phyloP scores from a whole-genome alignment of 2,113 vertebrate genomes.

The Anarrhichthys ocellatus region DNA sequence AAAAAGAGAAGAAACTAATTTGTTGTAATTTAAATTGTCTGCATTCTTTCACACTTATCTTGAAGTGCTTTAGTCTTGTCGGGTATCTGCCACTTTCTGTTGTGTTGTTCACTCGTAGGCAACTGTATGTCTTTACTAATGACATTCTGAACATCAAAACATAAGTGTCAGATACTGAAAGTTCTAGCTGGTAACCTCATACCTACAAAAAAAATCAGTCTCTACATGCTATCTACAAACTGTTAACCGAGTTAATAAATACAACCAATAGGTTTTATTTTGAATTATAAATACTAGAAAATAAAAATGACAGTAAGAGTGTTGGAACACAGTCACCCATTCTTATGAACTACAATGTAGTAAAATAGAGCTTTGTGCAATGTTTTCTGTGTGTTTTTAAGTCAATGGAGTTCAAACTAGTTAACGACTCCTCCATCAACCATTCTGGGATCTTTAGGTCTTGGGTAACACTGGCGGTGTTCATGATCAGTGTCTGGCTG shows the following conservation, averaged over 20 bases:
- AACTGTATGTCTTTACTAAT: neutral
- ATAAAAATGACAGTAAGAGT: constrained; percentile 2
- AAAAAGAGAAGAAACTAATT: neutral
- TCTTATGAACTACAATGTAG: constrained; percentile 33
- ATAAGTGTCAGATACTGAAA: constrained; percentile 26
- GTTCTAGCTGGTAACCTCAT: constrained; percentile 34
- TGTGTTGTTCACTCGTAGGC: constrained; percentile 2
- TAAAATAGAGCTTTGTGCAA: constrained; percentile 31
- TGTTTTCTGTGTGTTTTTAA: neutral
- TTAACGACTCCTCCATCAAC: too few relatives aligned
- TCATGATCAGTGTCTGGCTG: neutral
- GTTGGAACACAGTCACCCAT: neutral
- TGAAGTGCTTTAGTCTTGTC: neutral
- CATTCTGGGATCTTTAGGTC: neutral
- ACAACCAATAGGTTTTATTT: neutral
- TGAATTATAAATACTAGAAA: constrained; percentile 20
- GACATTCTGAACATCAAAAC: constrained; percentile 7
- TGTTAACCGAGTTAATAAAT: constrained; percentile 9
- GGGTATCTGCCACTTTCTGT: neutral
- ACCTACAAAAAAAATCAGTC: constrained; percentile 24
- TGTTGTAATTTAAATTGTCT: neutral
- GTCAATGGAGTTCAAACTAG: neutral
- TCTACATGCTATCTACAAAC: constrained; percentile 59
- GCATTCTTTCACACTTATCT: neutral
- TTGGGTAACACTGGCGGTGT: neutral